Percentiles rank a stretch among this genome's conserved stretches.
Conservation (phyloP, 2,888 invertebrate species). For the Lingula anatina region DNA sequence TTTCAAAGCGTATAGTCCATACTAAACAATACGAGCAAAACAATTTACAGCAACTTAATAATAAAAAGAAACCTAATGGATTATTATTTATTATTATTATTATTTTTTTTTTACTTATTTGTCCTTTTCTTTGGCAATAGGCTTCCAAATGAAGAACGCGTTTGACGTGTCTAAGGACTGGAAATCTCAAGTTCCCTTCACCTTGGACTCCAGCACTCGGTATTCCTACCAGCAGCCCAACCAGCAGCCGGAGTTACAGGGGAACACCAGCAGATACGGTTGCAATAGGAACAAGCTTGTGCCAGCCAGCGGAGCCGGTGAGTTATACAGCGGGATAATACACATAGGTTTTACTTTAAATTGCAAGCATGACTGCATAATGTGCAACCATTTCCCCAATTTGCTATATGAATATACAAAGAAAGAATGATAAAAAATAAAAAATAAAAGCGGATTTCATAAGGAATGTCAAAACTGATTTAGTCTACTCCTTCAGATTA, state of each 20-base stretch:
- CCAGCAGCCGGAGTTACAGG: constrained; percentile 20
- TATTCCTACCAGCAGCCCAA: constrained; percentile 30
- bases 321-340: constrained; percentile 15
- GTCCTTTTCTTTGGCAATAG: neutral
- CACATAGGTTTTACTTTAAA: too few relatives aligned
- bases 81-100: neutral
- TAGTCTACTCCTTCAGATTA: too few relatives aligned
- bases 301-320: constrained; percentile 32
- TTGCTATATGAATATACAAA: too few relatives aligned
- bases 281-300: constrained; percentile 30
- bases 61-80: too few relatives aligned
- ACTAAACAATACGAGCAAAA: too few relatives aligned
- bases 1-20: too few relatives aligned
- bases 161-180: constrained; percentile 28
- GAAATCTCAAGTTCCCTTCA: constrained; percentile 32
- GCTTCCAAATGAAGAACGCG: neutral
- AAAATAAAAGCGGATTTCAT: too few relatives aligned
- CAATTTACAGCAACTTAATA: too few relatives aligned
- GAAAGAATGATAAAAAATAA: too few relatives aligned
- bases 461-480: too few relatives aligned
- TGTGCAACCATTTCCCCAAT: too few relatives aligned
- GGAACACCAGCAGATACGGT: constrained; percentile 34
- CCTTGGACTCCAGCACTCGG: constrained; percentile 28
- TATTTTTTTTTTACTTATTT: neutral
- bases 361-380: too few relatives aligned